Conservation (phyloP, 2,113 vertebrate genomes). For the Pygoscelis antarcticus region DNA sequence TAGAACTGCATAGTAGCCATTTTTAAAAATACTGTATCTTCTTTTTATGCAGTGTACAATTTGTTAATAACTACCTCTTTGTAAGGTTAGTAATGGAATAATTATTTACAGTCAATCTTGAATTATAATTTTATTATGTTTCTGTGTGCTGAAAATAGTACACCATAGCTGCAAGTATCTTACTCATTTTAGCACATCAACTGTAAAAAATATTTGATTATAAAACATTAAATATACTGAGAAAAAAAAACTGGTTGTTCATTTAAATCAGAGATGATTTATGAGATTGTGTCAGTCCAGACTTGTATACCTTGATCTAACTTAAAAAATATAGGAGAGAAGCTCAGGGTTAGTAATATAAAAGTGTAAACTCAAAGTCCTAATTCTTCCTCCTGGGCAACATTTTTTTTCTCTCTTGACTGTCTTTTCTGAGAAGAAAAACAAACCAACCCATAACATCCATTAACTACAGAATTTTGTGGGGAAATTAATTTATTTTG, state of each 20-base stretch:
- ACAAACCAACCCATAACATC: background rate
- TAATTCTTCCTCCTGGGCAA: background rate
- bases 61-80: background rate
- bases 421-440: background rate
- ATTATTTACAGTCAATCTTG: background rate
- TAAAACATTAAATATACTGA: background rate
- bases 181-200: background rate
- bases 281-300: background rate
- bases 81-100: background rate
- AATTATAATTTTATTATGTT: background rate
- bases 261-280: background rate
- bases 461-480: background rate
- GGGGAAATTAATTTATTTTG: background rate
- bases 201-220: background rate
- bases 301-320: background rate
- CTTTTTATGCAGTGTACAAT: background rate
- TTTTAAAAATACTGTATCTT: background rate
- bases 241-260: background rate
- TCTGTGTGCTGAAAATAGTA: background rate
- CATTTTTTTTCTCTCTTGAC: background rate
- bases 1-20: background rate
- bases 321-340: background rate
- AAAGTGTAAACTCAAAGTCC: background rate
- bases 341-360: background rate
- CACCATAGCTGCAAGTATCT: background rate